Base-by-base conservation (phyloP, 2,888 invertebrate species). In the Thymelicus acteon region DNA sequence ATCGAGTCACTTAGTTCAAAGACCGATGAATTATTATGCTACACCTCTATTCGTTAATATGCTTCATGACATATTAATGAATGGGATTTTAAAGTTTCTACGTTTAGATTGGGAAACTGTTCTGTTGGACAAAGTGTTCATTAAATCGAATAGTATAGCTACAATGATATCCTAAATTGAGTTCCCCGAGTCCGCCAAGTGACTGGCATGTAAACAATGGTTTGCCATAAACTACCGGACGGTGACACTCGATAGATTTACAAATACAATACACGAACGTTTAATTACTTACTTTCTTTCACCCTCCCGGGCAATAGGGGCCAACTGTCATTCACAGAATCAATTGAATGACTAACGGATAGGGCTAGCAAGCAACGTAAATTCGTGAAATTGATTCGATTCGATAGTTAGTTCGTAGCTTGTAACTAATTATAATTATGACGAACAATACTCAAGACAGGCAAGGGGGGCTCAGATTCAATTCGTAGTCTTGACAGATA, bases 171-270 rank as follows among this genome's bases (percentile, higher is more conserved):
- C 78, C 76, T 78, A 76, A 80, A 84, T 85, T 82, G 79, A 76
- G 78, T 83, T 85, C 87, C 91, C 87, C 80, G 81, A 81, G 86
- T 86, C 84, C 79, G 79, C 74, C 73, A 66, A 82, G 78, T 87
- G 90, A 88, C 83, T 88, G 89, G 85, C 90, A 81, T 89, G 84
- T 84, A 91, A 80, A 82, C 89, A 90, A 91, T 86, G 82, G 85
- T 10, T 44, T 4, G 44, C 79, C 81, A 83, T 89, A 88, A 83
- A 89, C 88, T 85, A 83, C 83, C 80, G 79, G 73, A 80, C 79
- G 84, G 76, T 84, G 87, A 85, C 86, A 82, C 83, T 80, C 74
- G 79, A 78, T 78, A 77, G 83, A 81, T 81, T 83, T 81, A 83
- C 80, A 58, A 54, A 54, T 54, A 54, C 24, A 54, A 54, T 24